phyloP scores from a whole-genome alignment of 2,888 invertebrate genomes.

The Pachymerium ferrugineum region DNA sequence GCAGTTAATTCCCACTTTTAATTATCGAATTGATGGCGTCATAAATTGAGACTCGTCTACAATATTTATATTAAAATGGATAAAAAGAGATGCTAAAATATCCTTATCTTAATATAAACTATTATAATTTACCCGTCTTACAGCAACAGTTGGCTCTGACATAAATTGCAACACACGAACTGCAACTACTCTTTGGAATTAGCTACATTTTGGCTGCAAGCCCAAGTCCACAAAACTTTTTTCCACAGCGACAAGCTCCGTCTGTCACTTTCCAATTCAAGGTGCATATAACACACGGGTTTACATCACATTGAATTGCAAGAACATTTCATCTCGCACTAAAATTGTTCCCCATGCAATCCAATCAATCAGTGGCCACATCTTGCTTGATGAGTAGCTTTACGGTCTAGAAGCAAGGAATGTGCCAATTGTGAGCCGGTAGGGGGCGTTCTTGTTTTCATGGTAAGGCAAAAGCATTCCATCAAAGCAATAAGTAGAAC shows the following conservation, averaged over 20 bases:
- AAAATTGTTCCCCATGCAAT: neutral
- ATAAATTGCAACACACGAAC: neutral
- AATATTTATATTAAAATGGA: too few species aligned
- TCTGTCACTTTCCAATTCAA: conserved; percentile 22
- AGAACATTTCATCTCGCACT: neutral
- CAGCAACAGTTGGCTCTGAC: conserved; percentile 19
- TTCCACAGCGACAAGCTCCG: neutral
- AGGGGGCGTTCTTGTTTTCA: neutral
- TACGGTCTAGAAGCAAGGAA: neutral
- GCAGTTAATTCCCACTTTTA: conserved; percentile 12
- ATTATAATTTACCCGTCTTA: neutral
- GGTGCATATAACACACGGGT: conserved; percentile 1
- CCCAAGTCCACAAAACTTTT: conserved; percentile 13
- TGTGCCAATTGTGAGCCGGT: conserved; percentile 12
- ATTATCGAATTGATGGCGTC: neutral
- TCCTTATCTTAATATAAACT: too few species aligned
- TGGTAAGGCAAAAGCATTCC: neutral
- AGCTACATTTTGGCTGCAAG: neutral
- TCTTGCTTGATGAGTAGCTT: neutral
- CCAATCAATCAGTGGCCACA: conserved; percentile 19
- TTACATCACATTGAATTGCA: neutral
- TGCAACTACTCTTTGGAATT: conserved; percentile 23
- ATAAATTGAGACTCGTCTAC: neutral
- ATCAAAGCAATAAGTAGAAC: neutral
- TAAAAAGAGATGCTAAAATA: too few species aligned